Conservation (phyloP, 2,888 invertebrate species). For the Caenorhabditis parvicauda region DNA sequence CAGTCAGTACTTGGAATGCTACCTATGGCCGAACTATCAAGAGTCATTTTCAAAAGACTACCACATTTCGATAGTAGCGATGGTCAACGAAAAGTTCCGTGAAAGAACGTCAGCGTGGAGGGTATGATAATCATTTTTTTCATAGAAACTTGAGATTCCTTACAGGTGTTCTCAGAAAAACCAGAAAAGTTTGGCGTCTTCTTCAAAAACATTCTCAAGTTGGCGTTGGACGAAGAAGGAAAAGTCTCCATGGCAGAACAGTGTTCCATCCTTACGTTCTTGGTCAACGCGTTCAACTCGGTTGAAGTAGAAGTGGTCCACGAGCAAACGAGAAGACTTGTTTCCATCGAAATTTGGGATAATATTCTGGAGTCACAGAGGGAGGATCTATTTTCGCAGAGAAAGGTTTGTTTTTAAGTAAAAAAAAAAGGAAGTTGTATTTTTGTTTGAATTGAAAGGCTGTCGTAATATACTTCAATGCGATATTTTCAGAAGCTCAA, state of each 20-base stretch:
- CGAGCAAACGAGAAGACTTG: conserved; percentile 84
- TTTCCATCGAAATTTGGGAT: conserved; percentile 89
- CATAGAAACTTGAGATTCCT: not conserved
- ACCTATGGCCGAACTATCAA: conserved; percentile 90
- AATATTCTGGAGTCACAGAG: conserved; percentile 76
- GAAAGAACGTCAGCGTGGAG: conserved; percentile 91
- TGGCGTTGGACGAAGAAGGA: conserved; percentile 70
- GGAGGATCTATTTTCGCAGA: conserved; percentile 80
- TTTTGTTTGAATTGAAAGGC: no score
- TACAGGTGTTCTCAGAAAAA: conserved; percentile 47
- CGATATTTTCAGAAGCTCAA: conserved; percentile 19
- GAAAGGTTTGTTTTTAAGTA: conserved; percentile 64
- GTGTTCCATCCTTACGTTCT: conserved; percentile 82
- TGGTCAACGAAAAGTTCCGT: conserved; percentile 97
- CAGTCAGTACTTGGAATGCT: conserved; percentile 93
- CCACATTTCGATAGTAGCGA: conserved; percentile 80
- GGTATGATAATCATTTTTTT: conserved; percentile 65
- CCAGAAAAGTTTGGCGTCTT: conserved; percentile 63
- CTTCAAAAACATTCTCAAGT: conserved; percentile 63
- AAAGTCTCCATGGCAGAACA: conserved; percentile 72
- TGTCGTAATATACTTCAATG: no score
- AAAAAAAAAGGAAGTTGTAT: no score
- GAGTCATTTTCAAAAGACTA: conserved; percentile 69
- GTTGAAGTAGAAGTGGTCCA: conserved; percentile 92
- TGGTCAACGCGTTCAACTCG: conserved; percentile 94